phyloP scores from a whole-genome alignment of 1,140 invertebrate species.

The Agrypnia vestita region DNA sequence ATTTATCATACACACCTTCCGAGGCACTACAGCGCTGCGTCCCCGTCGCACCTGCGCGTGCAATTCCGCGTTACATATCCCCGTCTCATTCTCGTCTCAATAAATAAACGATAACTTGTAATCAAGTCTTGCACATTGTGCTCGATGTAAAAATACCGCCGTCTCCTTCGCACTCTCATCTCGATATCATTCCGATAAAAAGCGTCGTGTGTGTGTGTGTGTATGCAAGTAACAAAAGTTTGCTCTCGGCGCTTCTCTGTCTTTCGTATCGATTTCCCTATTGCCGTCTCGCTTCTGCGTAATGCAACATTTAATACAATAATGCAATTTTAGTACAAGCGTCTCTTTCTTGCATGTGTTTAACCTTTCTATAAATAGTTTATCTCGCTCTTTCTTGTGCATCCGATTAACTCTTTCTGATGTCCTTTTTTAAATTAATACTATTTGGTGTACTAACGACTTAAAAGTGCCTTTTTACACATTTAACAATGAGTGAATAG shows the following conservation, averaged over 20 bases:
- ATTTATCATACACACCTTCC: no score
- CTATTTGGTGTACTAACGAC: background rate
- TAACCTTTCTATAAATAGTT: background rate
- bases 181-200: conserved; percentile 41
- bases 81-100: conserved; percentile 2
- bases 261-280: background rate
- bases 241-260: background rate
- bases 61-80: background rate
- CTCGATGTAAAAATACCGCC: background rate
- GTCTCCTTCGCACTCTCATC: conserved; percentile 36
- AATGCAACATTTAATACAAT: conserved; percentile 7
- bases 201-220: conserved; percentile 3
- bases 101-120: conserved; percentile 24
- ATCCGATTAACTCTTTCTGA: background rate
- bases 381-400: background rate
- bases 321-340: background rate
- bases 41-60: background rate
- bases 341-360: background rate
- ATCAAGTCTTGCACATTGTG: conserved; percentile 1
- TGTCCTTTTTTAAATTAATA: background rate
- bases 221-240: background rate
- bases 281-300: background rate
- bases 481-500: no score
- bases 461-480: no score
- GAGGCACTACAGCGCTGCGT: background rate